Evolutionary conservation across 2,113 vertebrate genomes (phyloP).

Genomic region (Psilopsiagon aurifrons): DNA sequence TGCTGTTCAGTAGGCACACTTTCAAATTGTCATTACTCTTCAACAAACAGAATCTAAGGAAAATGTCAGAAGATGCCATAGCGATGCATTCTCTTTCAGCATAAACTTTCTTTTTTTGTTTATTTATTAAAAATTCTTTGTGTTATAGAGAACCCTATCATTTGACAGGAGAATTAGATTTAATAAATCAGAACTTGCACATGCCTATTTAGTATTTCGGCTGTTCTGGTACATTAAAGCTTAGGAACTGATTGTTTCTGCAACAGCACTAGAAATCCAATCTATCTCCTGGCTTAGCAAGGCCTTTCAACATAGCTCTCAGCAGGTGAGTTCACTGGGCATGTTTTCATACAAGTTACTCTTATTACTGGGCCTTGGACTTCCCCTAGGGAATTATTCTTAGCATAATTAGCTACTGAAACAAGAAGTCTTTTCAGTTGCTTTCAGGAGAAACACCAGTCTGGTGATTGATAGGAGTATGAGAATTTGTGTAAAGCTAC

Average conservation of each 20-base stretch:
- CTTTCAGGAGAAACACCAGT: neutral
- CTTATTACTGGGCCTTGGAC: neutral
- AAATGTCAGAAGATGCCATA: neutral
- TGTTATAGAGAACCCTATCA: neutral
- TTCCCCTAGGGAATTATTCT: neutral
- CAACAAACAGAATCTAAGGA: neutral
- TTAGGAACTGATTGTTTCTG: conserved; percentile 41
- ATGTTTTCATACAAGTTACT: neutral
- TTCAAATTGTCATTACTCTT: neutral
- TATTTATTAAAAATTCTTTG: conserved; percentile 1
- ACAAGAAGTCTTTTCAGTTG: neutral
- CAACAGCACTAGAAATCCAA: conserved; percentile 38
- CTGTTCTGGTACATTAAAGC: neutral
- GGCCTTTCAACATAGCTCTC: conserved; percentile 5
- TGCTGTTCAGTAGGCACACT: neutral
- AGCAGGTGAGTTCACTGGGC: neutral
- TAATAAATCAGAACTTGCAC: conserved; percentile 26
- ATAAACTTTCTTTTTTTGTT: neutral
- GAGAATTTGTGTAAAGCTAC: neutral
- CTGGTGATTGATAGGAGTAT: neutral
- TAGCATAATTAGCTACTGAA: conserved; percentile 4
- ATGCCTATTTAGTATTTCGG: neutral
- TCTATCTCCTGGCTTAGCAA: conserved; percentile 48
- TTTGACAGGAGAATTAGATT: neutral
- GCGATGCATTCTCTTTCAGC: neutral